Evolutionary conservation across 2,888 invertebrate genomes (phyloP).

Genomic region (Leptopilina myrica): DNA sequence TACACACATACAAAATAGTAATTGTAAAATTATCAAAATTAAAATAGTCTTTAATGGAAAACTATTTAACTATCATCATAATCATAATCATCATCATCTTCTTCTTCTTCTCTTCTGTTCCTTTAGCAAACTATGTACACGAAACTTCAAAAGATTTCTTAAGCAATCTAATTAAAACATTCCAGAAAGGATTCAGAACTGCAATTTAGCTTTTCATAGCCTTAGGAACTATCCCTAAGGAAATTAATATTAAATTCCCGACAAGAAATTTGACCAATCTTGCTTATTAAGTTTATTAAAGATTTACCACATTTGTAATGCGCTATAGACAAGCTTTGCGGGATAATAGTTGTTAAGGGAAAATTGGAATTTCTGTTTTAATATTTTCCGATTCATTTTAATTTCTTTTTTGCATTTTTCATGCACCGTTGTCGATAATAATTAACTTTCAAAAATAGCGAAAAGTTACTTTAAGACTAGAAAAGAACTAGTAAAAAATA

Average conservation of each 20-base stretch:
- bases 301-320: slow-evolving; percentile 7
- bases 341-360: no score
- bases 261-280: slow-evolving; percentile 20
- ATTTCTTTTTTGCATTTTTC: no score
- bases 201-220: slow-evolving; percentile 17
- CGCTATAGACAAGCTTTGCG: no score
- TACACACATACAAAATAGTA: background rate
- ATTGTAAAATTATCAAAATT: background rate
- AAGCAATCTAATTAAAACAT: slow-evolving; percentile 32
- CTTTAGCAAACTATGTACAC: background rate
- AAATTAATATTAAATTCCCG: slow-evolving; percentile 15
- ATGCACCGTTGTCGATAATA: no score
- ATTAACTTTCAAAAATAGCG: no score
- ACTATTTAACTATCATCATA: slow-evolving; percentile 6
- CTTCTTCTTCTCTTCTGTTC: background rate
- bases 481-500: no score
- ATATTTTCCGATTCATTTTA: no score
- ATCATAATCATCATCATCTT: background rate
- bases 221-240: slow-evolving; percentile 11
- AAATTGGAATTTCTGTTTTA: no score
- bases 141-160: slow-evolving; percentile 21
- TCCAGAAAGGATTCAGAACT: slow-evolving; percentile 10
- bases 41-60: background rate
- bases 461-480: no score
- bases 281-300: slow-evolving; percentile 11